Conservation (phyloP, 2,888 invertebrate species). For the Caenorhabditis becei region DNA sequence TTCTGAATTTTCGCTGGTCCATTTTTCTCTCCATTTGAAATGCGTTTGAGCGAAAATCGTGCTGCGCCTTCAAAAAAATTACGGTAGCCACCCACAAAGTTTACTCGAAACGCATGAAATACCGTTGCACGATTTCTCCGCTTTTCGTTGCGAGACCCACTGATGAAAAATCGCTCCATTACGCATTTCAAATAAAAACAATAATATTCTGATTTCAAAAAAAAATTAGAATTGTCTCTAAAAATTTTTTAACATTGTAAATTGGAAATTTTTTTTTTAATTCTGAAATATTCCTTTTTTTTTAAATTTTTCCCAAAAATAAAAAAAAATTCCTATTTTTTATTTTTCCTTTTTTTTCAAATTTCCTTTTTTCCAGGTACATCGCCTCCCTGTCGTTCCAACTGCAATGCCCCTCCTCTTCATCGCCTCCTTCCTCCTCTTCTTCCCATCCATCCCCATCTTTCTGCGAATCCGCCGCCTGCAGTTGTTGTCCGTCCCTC, state of each 20-base stretch:
- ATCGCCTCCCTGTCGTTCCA: conserved; percentile 50
- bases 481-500: conserved; percentile 36
- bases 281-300: neutral
- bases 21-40: neutral
- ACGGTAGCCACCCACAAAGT: too few species aligned
- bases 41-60: neutral
- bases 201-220: conserved; percentile 8
- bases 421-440: conserved; percentile 15
- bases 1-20: too few species aligned
- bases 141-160: too few species aligned
- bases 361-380: conserved; percentile 34
- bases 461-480: conserved; percentile 14
- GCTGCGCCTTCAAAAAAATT: too few species aligned
- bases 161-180: too few species aligned
- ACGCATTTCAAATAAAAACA: too few species aligned
- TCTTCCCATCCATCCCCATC: conserved; percentile 10
- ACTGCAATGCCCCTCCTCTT: conserved; percentile 10
- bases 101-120: too few species aligned
- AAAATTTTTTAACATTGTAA: neutral
- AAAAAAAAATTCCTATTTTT: neutral
- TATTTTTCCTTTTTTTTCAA: neutral
- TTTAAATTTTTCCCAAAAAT: neutral
- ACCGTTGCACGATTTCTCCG: too few species aligned
- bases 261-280: neutral
- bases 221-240: neutral